Evolutionary conservation across 2,888 invertebrate species (phyloP).

Genomic region (Silvanus unidentatus): DNA sequence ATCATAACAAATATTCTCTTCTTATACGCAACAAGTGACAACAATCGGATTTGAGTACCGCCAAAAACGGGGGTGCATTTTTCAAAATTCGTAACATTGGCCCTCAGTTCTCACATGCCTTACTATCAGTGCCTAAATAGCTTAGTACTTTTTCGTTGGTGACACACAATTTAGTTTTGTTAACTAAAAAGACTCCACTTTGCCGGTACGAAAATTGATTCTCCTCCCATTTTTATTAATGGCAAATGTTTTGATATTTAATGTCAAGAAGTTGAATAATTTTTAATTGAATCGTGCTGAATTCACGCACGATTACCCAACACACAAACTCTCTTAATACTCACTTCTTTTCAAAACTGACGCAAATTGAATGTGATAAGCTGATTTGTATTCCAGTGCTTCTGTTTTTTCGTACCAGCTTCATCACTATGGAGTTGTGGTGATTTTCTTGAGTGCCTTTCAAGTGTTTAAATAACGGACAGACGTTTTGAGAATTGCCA

Average conservation of each 20-base stretch:
- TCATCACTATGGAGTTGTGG: slow-evolving; percentile 9
- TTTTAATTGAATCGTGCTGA: slow-evolving; percentile 30
- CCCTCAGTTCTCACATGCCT: slow-evolving; percentile 3
- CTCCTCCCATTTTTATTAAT: slow-evolving; percentile 7
- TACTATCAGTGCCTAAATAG: slow-evolving; percentile 4
- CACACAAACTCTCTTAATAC: slow-evolving; percentile 23
- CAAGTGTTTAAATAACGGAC: too few relatives aligned
- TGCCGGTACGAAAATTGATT: too few relatives aligned
- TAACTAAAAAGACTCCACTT: too few relatives aligned
- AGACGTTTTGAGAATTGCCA: too few relatives aligned
- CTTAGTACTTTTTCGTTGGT: slow-evolving; percentile 5
- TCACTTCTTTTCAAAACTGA: slow-evolving; percentile 3
- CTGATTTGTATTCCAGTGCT: slow-evolving; percentile 31
- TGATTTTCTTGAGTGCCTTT: slow-evolving; percentile 7
- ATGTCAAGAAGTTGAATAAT: slow-evolving; percentile 12
- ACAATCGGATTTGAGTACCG: slow-evolving; percentile 22
- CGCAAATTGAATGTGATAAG: slow-evolving; percentile 33
- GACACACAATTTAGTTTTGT: too few relatives aligned
- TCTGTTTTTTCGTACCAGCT: slow-evolving; percentile 10
- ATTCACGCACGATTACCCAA: slow-evolving; percentile 30
- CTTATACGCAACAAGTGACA: slow-evolving; percentile 33
- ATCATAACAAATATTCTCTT: too few relatives aligned
- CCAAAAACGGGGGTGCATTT: slow-evolving; percentile 31
- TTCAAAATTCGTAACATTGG: neutral
- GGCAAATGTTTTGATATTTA: slow-evolving; percentile 19